phyloP scores from a whole-genome alignment of 1,140 invertebrate genomes.

The Littorina saxatilis region DNA sequence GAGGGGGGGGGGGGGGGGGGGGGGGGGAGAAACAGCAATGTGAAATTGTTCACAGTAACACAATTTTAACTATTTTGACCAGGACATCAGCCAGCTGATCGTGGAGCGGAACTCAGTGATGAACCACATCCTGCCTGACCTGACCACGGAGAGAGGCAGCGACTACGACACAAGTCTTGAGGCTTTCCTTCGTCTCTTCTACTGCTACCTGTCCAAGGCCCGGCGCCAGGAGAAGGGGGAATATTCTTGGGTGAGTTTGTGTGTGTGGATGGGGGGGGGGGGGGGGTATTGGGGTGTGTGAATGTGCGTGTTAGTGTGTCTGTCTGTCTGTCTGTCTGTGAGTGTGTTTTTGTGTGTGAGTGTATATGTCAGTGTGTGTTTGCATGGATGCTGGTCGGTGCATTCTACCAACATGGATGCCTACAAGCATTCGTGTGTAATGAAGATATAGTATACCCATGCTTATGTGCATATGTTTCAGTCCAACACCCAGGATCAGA shows the following conservation, averaged over 20 bases:
- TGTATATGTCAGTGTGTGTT: too few relatives aligned
- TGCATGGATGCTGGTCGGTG: too few relatives aligned
- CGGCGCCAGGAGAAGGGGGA: slow-evolving; percentile 81
- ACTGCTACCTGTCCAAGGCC: slow-evolving; percentile 84
- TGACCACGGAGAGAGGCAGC: slow-evolving; percentile 32
- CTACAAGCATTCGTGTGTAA: too few relatives aligned
- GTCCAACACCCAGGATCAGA: slow-evolving; percentile 85
- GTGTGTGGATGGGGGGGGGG: background rate
- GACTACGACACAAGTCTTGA: slow-evolving; percentile 77
- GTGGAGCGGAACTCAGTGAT: slow-evolving; percentile 95
- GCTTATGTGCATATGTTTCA: slow-evolving; percentile 70
- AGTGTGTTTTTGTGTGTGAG: too few relatives aligned
- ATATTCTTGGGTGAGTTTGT: slow-evolving; percentile 70
- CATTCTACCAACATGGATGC: too few relatives aligned
- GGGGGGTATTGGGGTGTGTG: background rate
- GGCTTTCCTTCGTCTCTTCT: slow-evolving; percentile 87
- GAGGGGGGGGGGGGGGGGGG: too few relatives aligned
- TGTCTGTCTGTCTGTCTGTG: too few relatives aligned
- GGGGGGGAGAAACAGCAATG: too few relatives aligned
- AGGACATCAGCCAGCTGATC: slow-evolving; percentile 93
- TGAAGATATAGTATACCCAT: too few relatives aligned
- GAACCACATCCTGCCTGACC: slow-evolving; percentile 85
- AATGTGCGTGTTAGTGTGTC: too few relatives aligned
- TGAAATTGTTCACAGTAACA: too few relatives aligned
- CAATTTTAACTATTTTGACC: too few relatives aligned